Evolutionary conservation across 1,140 invertebrate species (phyloP), one percentile per base, ranked within the genome.

Genomic region (Colletes latitarsis): DNA sequence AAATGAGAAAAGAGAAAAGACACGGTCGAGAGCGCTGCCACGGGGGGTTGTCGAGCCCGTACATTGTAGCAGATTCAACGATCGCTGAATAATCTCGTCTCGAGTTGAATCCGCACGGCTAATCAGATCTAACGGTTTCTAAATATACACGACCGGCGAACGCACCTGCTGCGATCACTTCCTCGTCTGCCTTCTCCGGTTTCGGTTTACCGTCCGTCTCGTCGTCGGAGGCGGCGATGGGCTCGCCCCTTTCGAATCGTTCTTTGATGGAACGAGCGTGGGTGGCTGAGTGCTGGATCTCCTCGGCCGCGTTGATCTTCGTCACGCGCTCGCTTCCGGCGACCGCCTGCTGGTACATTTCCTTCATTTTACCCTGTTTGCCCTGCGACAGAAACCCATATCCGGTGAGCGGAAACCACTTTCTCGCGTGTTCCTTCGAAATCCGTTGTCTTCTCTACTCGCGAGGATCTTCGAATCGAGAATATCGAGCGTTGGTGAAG

Each of bases 281-380:
- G 77, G 95, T 96, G 66, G 93, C 92, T 58, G 94, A 93, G 85
- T 96, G 94, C 46, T 95, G 91, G 78, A 95, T 95, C 91, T 95
- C 95, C 53, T 95, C 95, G 1, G 94, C 92, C 53, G 95, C 95
- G 57, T 94, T 95, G 80, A 94, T 94, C 90, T 94, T 95, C 92
- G 89, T 87, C 81, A 93, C 84, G 49, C 91, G 94, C 89, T 96
- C 96, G 74, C 96, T 96, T 88, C 98, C 97, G 82, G 96, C 95
- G 0, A 98, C 96, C 6, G 97, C 97, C 89, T 98, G 97, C 90
- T 98, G 97, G 91, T 98, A 98, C 94, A 97, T 95, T 90, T 98
- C 97, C 89, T 98, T 98, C 93, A 98, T 97, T 88, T 97, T 97
- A 0, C 96, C 96, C 93, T 98, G 97, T 91, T 98, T 97, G 12